phyloP scores from a whole-genome alignment of 1,140 invertebrate species.

The Lasioglossum baleicum region DNA sequence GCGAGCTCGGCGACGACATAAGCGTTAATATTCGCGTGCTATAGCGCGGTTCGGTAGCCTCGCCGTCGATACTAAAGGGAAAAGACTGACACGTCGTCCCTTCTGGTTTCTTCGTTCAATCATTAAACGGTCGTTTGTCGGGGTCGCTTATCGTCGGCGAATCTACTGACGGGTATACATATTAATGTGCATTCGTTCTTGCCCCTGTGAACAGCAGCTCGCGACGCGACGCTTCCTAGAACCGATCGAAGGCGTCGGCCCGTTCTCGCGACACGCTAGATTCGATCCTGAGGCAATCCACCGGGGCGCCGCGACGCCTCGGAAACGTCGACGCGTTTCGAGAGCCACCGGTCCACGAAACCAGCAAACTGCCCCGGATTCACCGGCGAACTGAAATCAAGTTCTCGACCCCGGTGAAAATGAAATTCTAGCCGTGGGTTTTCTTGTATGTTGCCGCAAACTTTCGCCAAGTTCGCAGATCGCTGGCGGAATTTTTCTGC shows the following conservation, averaged over 20 bases:
- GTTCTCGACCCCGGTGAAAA: too few relatives aligned
- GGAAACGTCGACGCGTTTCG: neutral
- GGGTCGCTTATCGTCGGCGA: neutral
- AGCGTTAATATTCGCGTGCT: too few relatives aligned
- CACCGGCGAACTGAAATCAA: too few relatives aligned
- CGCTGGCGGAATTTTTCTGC: too few relatives aligned
- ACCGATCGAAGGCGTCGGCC: constrained; percentile 3
- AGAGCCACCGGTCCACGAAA: neutral
- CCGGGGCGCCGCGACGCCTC: neutral
- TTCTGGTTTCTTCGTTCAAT: neutral
- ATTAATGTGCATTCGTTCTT: constrained; percentile 10
- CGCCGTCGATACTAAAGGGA: neutral
- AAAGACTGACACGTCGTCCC: neutral
- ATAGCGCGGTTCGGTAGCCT: too few relatives aligned
- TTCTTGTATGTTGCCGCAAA: too few relatives aligned
- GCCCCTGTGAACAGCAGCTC: neutral
- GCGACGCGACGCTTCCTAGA: neutral
- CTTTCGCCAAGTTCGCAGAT: too few relatives aligned
- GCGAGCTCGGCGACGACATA: too few relatives aligned
- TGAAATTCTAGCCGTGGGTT: too few relatives aligned
- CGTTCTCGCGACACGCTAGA: constrained; percentile 15
- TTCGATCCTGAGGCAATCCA: constrained; percentile 24
- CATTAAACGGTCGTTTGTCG: constrained; percentile 9
- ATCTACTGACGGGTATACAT: constrained; percentile 11
- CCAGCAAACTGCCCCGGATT: too few relatives aligned